Evolutionary conservation across 2,113 vertebrate species (phyloP).

Genomic region (Lathamus discolor): DNA sequence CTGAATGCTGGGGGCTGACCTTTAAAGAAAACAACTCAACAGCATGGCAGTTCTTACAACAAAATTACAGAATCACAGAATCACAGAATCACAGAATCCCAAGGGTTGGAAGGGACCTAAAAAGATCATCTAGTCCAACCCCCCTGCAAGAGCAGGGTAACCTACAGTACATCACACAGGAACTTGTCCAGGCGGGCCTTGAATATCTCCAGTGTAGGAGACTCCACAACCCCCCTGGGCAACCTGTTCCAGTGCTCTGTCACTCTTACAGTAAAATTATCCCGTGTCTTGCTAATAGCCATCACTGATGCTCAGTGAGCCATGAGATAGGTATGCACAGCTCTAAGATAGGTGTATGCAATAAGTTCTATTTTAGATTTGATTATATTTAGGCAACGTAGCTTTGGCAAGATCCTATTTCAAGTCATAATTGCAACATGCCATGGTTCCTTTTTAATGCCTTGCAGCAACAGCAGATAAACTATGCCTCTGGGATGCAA

Average conservation of each 20-base stretch:
- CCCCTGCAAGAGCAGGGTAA: no score
- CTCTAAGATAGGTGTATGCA: background rate
- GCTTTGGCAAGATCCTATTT: constrained; percentile 46
- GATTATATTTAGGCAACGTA: constrained; percentile 31
- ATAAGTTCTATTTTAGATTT: constrained; percentile 5
- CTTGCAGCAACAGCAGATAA: constrained; percentile 37
- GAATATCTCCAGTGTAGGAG: no score
- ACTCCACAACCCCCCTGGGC: no score
- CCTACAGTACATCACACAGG: no score
- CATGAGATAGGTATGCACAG: background rate
- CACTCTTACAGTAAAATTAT: no score
- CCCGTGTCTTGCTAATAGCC: background rate
- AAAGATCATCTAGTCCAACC: no score
- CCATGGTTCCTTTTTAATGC: constrained; percentile 37
- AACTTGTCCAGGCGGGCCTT: no score
- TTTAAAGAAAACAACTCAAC: background rate
- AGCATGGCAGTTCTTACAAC: background rate
- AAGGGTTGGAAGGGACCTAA: no score
- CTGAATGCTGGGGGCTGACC: background rate
- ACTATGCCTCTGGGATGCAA: constrained; percentile 41
- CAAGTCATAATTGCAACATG: constrained; percentile 43
- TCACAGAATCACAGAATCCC: no score
- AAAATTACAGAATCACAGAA: no score
- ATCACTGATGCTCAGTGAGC: background rate
- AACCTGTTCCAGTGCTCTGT: no score